Percentiles rank a stretch among this genome's conserved stretches.
phyloP scores from a whole-genome alignment of 1,140 invertebrate species.

The Brachionus rubens region DNA sequence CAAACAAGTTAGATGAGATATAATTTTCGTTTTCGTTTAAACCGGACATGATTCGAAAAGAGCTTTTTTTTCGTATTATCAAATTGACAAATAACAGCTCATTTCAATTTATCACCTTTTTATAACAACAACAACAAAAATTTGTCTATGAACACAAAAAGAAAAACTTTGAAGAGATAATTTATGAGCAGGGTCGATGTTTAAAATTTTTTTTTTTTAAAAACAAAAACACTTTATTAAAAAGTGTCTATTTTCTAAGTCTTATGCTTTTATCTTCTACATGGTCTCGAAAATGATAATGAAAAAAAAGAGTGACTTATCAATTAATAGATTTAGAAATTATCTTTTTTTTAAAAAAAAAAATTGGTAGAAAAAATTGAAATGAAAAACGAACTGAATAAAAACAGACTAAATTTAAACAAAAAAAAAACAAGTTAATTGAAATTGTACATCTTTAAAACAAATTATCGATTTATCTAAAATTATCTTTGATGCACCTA shows the following conservation, averaged over 20 bases:
- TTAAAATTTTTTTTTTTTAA: background rate
- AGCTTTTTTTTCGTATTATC: background rate
- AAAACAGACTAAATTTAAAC: slow-evolving; percentile 8
- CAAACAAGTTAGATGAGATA: background rate
- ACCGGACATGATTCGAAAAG: slow-evolving; percentile 22
- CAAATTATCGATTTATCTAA: slow-evolving; percentile 32
- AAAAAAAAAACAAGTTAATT: slow-evolving; percentile 7
- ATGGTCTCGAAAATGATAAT: too few relatives aligned
- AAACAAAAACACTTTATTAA: background rate
- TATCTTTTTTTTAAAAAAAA: background rate
- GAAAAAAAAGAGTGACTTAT: slow-evolving; percentile 38
- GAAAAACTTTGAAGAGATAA: slow-evolving; percentile 13
- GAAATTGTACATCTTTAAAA: slow-evolving; percentile 43
- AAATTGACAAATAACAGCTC: slow-evolving; percentile 24
- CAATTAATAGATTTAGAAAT: slow-evolving; percentile 18
- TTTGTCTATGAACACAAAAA: slow-evolving; percentile 21
- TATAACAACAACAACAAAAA: too few relatives aligned
- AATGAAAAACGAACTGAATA: too few relatives aligned
- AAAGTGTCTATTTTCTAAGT: too few relatives aligned
- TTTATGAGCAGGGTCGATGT: slow-evolving; percentile 20
- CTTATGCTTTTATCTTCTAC: too few relatives aligned
- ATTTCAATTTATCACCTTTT: slow-evolving; percentile 23
- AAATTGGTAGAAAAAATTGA: too few relatives aligned
- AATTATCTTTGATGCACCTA: slow-evolving; percentile 21
- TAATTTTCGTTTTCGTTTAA: background rate